These are phyloP conservation scores for Lampris megalopsis DNA, from an alignment of 2,113 vertebrate genomes.

Conservation along the genomic window DNA sequence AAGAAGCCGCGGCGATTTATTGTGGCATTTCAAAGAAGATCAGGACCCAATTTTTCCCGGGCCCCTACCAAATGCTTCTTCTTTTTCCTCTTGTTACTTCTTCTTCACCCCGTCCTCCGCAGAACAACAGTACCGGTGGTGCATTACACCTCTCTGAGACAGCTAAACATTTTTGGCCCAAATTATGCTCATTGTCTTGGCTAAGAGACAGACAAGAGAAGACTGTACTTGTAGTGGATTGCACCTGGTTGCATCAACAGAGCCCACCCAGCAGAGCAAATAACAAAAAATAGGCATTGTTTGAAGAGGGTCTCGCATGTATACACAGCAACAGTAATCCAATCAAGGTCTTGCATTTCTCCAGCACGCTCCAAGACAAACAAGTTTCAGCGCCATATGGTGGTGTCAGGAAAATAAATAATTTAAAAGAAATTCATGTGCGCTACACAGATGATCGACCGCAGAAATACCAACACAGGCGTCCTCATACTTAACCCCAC, in stretches of 20 bases:
- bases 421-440: conserved; percentile 77
- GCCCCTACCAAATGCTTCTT: conserved; percentile 57
- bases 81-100: conserved; percentile 27
- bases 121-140: conserved; percentile 29
- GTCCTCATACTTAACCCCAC: conserved; percentile 73
- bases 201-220: conserved; percentile 53
- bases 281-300: conserved; percentile 75
- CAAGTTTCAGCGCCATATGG: conserved; percentile 79
- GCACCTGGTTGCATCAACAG: conserved; percentile 75
- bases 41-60: conserved; percentile 80
- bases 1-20: conserved; percentile 82
- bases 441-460: conserved; percentile 68
- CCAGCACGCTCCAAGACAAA: conserved; percentile 75
- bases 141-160: conserved; percentile 44
- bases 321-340: conserved; percentile 69
- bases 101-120: conserved; percentile 49
- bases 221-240: conserved; percentile 48
- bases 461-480: conserved; percentile 81
- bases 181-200: conserved; percentile 64
- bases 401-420: conserved; percentile 83
- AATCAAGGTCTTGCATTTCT: conserved; percentile 69
- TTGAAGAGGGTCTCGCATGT: conserved; percentile 79
- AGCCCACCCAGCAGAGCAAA: conserved; percentile 72
- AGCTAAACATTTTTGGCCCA: conserved; percentile 61
- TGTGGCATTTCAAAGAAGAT: conserved; percentile 86